Base-by-base conservation (phyloP, 23 tunicate species). In the Styela clava region DNA sequence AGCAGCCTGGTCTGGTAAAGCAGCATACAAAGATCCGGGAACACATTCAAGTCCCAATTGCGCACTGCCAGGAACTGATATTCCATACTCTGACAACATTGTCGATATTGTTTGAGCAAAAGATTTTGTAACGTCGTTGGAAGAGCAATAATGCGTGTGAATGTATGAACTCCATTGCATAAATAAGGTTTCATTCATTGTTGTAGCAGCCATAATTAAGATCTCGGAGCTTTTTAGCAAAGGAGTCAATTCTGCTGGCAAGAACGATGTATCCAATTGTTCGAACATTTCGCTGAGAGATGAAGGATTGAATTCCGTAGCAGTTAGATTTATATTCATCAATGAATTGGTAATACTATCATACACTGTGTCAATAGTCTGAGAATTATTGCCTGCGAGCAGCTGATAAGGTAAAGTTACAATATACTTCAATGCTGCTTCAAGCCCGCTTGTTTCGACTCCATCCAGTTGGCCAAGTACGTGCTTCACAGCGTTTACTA, bases 41-140 rank as follows among this genome's bases (percentile, higher is more conserved):
- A 30, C 77, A 34, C 77, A 71, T 32, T 71, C 24, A 30, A 71
- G 56, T 44, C 56, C 56, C 56, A 44, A 12, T 44, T 44, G 56
- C 9, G 56, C 56, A 12, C 56, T 44, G 7, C 12, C 56, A 12
- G 56, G 56, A 44, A 44, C 12, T 5, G 7, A 5, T 7, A 44
- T 44, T 5, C 56, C 56, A 12, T 44, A 44, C 7, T 44, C 56
- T 7, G 12, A 12, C 9, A 44, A 12, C 56, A 44, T 44, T 5
- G 7, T 44, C 9, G 56, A 44, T 5, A 44, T 12, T 44, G 7
- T 7, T 12, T 44, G 56, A 44, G 56, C 56, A 44, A 44, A 44
- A 44, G 56, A 7, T 44, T 44, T 44, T 44, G 56, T 44, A 7
- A 44, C 56, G 12, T 44, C 12, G 56, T 44, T 44, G 12, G 56